Percentiles rank a stretch among this genome's conserved stretches.
phyloP scores from a whole-genome alignment of 2,888 invertebrate genomes.

The Pasiphila rectangulata region DNA sequence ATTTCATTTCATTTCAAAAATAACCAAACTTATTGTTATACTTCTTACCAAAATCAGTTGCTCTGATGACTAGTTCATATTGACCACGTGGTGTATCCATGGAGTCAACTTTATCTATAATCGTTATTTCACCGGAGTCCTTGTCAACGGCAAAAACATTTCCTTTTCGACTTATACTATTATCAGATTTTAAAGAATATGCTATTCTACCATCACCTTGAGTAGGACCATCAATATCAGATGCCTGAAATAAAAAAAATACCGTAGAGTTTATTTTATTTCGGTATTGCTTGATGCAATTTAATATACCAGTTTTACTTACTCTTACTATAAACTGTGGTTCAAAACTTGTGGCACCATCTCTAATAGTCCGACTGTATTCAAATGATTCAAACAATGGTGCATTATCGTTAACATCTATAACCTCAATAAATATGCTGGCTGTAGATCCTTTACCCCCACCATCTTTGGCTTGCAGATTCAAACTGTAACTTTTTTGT shows the following conservation, averaged over 20 bases:
- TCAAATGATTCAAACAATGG: conserved; percentile 86
- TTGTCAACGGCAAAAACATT: conserved; percentile 84
- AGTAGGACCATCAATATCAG: conserved; percentile 86
- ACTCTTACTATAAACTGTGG: conserved; percentile 88
- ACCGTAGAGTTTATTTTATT: not conserved
- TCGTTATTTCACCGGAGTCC: conserved; percentile 85
- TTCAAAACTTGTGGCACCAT: conserved; percentile 88
- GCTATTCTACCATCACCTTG: conserved; percentile 86
- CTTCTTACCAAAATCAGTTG: conserved; percentile 85
- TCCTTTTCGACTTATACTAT: conserved; percentile 83
- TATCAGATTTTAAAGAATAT: conserved; percentile 85
- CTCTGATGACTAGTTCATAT: conserved; percentile 84
- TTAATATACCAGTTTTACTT: conserved; percentile 32
- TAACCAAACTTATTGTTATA: no score
- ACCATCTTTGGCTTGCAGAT: conserved; percentile 89
- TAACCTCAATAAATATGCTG: conserved; percentile 85
- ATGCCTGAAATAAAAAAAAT: conserved; percentile 75
- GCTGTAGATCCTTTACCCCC: conserved; percentile 87
- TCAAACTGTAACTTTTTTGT: conserved; percentile 89
- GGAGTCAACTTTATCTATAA: conserved; percentile 83
- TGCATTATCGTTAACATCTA: conserved; percentile 89
- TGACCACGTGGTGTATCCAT: conserved; percentile 88
- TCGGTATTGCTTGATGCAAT: not conserved
- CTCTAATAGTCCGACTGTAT: conserved; percentile 87
- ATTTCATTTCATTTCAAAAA: no score